Base-by-base conservation (phyloP, 2,113 vertebrate species). In the Rhadina sibilatrix region DNA sequence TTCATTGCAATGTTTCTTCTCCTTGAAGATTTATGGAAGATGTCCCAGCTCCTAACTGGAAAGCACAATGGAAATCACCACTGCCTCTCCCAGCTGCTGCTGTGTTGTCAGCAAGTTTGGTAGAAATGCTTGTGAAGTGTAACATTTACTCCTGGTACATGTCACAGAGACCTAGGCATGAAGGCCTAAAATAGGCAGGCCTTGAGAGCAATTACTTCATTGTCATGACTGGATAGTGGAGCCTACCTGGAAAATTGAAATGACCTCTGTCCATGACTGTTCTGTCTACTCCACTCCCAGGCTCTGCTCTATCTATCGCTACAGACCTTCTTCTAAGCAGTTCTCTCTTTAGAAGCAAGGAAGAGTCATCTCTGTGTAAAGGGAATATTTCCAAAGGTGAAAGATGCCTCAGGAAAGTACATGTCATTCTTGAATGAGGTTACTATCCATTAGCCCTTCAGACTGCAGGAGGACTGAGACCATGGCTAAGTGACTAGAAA, bases 11-110 rank as follows among this genome's bases (percentile, higher is more conserved):
- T 0, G 0, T 71, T 80, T 81, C 47, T 76, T 52, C 57, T 72
- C 53, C 87, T 80, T 83, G 72, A 86, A 89, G 40, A 33, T 79
- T 83, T 91, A 42, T 60, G 81, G 84, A 93, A 93, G 86, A n/a
- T 4, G 0, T 77, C 40, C 49, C 49, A 65, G 19, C 38, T 93
- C 87, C 38, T 49, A 52, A 71, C 17, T 3, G 15, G 40, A 90
- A 87, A 87, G 76, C 25, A 38, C 46, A 81, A 22, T 60, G 61
- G 40, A 80, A 70, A 25, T 35, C 61, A 60, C 10, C 53, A 44
- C 24, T 53, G 38, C 38, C 50, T 59, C 71, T 84, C 90, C 78
- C 37, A 30, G 31, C 31, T 33, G 25, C 64, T 74, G 47, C 13
- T 33, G 33, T 11, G 3, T 12, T 68, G 54, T 66, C 77, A 94